Base-by-base conservation (phyloP, 1,140 invertebrate species). In the Drosophila auraria region DNA sequence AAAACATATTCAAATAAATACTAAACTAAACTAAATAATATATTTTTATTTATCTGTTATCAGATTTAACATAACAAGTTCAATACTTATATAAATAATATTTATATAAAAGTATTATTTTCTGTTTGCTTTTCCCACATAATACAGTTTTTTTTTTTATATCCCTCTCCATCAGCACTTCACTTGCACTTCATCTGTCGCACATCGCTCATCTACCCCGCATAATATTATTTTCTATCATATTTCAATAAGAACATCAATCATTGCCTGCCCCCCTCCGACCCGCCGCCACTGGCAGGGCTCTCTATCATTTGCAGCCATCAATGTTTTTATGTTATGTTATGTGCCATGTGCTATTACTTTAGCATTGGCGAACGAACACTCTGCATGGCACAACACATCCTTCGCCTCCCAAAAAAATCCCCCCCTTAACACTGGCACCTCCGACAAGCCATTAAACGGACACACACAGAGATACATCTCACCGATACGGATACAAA, bases 301-400 rank as follows among this genome's bases (percentile, higher is more conserved):
- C 60, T 60, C 47, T 74, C 72, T 87, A 89, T 89, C 84, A 87
- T 64, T 78, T 59, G 65, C 65, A 89, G 83, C 68, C 84, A 87
- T 87, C 83, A 87, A 89, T 87, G 81, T 89, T 89, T 87, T 87
- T 83, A 87, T 87, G 82, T 74, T 79, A 60, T 75, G 49, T 73
- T 76, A 49, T 78, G 54, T 78, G 74, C 78, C 78, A 86, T 87
- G 84, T 89, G 84, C 84, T 89, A 87, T 89, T 89, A 87, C 84
- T 87, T 89, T 83, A 83, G 84, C 84, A 87, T 83, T 83, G 83
- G 64, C 83, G 75, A 64, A 68, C 68, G 79, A 78, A 71, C 77
- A 81, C 76, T 59, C 79, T 62, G 54, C 53, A 78, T 64, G 66
- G 58, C 75, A 65, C 65, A 57, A 62, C 65, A 60, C 49, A 78